phyloP scores from a whole-genome alignment of 1,140 invertebrate species.

The Musca domestica region DNA sequence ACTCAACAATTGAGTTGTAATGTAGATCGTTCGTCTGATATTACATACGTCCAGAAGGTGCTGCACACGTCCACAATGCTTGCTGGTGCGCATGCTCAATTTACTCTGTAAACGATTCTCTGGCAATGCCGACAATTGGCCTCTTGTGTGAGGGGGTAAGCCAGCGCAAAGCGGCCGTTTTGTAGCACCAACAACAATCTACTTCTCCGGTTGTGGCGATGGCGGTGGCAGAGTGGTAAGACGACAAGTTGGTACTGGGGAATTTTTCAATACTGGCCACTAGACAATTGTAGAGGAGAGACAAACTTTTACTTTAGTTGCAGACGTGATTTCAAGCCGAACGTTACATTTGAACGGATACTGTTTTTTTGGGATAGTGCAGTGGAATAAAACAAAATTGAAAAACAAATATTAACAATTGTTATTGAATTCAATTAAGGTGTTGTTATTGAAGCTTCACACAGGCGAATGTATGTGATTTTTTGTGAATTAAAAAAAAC shows the following conservation, averaged over 20 bases:
- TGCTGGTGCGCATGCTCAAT: constrained; percentile 5
- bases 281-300: constrained; percentile 1
- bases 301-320: constrained; percentile 31
- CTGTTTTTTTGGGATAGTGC: not conserved
- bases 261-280: not conserved
- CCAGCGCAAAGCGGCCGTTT: not conserved
- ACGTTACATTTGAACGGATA: constrained; percentile 23
- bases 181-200: no score
- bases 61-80: no score
- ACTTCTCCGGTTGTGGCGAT: no score
- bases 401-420: no score
- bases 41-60: no score
- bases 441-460: no score
- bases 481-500: no score
- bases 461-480: no score
- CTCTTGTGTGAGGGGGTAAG: not conserved
- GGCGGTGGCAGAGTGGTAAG: not conserved
- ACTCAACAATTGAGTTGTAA: no score
- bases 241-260: constrained; percentile 6
- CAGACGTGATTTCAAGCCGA: constrained; percentile 28
- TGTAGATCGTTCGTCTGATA: no score
- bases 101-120: constrained; percentile 3
- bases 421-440: no score
- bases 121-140: not conserved
- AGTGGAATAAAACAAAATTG: not conserved